Evolutionary conservation across 2,888 invertebrate species (phyloP).

Genomic region (Smittia aterrima): DNA sequence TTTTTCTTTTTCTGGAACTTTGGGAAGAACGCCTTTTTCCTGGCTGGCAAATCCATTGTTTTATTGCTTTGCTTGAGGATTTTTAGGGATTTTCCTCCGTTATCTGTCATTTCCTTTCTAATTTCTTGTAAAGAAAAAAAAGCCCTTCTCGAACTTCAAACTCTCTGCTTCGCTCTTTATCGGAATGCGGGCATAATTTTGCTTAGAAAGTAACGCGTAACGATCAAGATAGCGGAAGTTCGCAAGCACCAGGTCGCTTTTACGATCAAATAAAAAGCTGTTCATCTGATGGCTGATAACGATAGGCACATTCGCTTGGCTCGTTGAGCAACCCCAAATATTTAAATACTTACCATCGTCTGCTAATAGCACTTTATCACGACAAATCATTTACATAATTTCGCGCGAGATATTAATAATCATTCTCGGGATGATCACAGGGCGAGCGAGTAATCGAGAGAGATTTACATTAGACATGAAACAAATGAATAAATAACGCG

Average conservation of each 20-base stretch:
- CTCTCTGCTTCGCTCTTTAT: too few relatives aligned
- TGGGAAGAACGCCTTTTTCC: slow-evolving; percentile 34
- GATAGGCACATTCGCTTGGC: not conserved
- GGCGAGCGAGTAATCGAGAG: not conserved
- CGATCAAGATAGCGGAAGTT: slow-evolving; percentile 1
- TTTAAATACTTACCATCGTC: slow-evolving; percentile 2
- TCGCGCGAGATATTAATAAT: slow-evolving; percentile 16
- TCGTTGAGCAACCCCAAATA: slow-evolving; percentile 22
- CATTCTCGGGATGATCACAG: not conserved
- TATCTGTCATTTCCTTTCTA: too few relatives aligned
- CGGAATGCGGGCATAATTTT: too few relatives aligned
- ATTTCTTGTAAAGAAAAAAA: too few relatives aligned
- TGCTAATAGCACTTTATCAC: slow-evolving; percentile 34
- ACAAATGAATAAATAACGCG: slow-evolving; percentile 25
- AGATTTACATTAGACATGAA: slow-evolving; percentile 18
- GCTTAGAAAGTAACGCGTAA: not conserved
- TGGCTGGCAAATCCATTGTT: slow-evolving; percentile 26
- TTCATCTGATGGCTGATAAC: slow-evolving; percentile 12
- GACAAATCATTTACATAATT: slow-evolving; percentile 33
- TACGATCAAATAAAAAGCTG: not conserved
- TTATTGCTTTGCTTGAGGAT: not conserved
- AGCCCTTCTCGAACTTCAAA: too few relatives aligned
- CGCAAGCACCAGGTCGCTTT: not conserved
- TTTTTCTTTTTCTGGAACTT: not conserved
- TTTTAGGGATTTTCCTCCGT: not conserved